A percentile compares a stretch with the other conserved stretches of the same genome.
These are phyloP conservation scores for Diploscapter pachys DNA, from an alignment of 1,140 invertebrate genomes.

Conservation along the genomic window DNA sequence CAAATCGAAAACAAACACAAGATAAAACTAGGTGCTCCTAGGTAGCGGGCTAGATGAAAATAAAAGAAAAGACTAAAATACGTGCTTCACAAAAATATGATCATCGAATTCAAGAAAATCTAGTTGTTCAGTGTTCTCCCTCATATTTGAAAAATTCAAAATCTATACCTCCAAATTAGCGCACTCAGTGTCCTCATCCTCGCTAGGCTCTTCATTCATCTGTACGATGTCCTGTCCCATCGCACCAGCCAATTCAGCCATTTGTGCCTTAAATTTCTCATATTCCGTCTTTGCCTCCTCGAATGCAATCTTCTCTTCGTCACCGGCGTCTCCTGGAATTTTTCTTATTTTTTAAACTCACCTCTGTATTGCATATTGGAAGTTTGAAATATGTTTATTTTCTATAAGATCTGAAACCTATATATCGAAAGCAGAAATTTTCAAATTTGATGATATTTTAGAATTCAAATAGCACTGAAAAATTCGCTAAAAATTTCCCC, in stretches of 20 bases:
- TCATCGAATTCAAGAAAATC: neutral
- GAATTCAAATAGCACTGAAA: too few species aligned
- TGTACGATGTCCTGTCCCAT: constrained; percentile 18
- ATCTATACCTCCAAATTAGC: constrained; percentile 23
- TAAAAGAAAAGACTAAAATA: neutral
- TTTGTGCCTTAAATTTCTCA: constrained; percentile 4
- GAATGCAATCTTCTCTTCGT: constrained; percentile 30
- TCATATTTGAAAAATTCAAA: too few species aligned
- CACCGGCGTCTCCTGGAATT: constrained; percentile 34
- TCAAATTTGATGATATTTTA: too few species aligned
- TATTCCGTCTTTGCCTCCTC: constrained; percentile 22
- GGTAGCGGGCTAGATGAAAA: neutral
- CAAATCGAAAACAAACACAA: neutral
- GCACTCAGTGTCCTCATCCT: constrained; percentile 36
- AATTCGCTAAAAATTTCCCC: too few species aligned
- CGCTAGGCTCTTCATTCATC: constrained; percentile 36
- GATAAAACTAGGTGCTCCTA: too few species aligned
- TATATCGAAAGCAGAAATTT: too few species aligned
- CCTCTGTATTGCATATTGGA: too few species aligned
- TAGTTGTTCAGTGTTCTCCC: too few species aligned
- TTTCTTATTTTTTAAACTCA: too few species aligned
- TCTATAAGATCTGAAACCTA: too few species aligned
- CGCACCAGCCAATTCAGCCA: neutral
- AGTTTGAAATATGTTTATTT: too few species aligned
- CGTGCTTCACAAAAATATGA: neutral